Conservation (phyloP, 1,140 invertebrate species). For the Zaprionus capensis region DNA sequence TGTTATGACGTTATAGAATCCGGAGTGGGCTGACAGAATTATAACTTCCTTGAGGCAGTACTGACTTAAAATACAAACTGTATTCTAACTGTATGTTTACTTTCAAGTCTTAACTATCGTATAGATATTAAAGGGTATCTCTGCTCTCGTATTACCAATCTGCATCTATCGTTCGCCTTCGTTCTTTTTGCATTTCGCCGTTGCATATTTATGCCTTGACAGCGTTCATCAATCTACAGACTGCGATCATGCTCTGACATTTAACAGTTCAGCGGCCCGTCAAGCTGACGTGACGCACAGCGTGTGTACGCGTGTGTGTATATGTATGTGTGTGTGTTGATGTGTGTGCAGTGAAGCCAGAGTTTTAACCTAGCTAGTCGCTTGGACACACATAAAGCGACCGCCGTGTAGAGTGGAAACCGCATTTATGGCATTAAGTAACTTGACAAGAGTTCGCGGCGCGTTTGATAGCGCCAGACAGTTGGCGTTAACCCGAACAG, state of each 20-base stretch:
- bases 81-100: too few relatives aligned
- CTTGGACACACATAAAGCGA: slow-evolving; percentile 39
- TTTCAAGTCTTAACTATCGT: too few relatives aligned
- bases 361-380: slow-evolving; percentile 48
- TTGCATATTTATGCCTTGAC: slow-evolving; percentile 49
- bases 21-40: neutral
- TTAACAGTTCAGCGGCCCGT: slow-evolving; percentile 60
- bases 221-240: slow-evolving; percentile 53
- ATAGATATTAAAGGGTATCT: slow-evolving; percentile 24
- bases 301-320: neutral
- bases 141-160: neutral
- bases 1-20: slow-evolving; percentile 16
- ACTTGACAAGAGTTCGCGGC: slow-evolving; percentile 62
- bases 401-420: slow-evolving; percentile 36
- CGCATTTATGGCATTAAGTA: slow-evolving; percentile 63
- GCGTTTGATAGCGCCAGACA: slow-evolving; percentile 55
- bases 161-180: slow-evolving; percentile 3
- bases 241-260: slow-evolving; percentile 52
- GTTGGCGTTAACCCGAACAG: slow-evolving; percentile 59
- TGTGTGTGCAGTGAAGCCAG: slow-evolving; percentile 2
- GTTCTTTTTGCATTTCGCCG: slow-evolving; percentile 52
- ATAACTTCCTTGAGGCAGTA: slow-evolving; percentile 13
- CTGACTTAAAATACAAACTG: too few relatives aligned
- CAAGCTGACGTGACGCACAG: slow-evolving; percentile 33
- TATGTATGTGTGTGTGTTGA: neutral